These are phyloP conservation scores for Rynchops niger DNA, from an alignment of 2,113 vertebrate genomes.

Conservation along the genomic window DNA sequence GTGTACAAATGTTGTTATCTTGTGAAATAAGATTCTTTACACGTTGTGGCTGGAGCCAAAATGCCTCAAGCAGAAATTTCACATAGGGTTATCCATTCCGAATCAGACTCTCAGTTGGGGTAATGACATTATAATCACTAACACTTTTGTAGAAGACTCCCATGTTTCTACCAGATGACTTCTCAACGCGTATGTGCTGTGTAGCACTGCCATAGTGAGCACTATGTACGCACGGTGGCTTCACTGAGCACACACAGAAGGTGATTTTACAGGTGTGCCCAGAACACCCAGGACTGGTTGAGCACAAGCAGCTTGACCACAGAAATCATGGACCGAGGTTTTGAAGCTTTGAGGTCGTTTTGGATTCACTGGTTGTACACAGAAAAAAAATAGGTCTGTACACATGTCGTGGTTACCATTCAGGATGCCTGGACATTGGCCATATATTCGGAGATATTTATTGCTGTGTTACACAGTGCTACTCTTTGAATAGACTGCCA, in stretches of 20 bases:
- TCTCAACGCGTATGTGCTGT: fast-evolving
- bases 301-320: not conserved
- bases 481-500: not conserved
- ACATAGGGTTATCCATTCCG: not conserved
- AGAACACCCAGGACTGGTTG: not conserved
- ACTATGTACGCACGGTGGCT: fast-evolving
- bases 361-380: not conserved
- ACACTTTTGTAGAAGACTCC: not conserved
- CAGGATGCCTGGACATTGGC: not conserved
- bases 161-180: not conserved
- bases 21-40: not conserved
- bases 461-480: not conserved
- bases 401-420: fast-evolving
- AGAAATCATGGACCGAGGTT: not conserved
- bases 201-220: not conserved
- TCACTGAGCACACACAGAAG: not conserved
- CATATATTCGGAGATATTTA: fast-evolving
- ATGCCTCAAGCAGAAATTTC: not conserved
- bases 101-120: not conserved
- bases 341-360: not conserved
- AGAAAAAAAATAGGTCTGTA: not conserved
- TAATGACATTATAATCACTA: not conserved
- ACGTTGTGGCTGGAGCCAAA: not conserved
- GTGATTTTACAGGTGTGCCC: not conserved
- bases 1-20: not conserved